Conservation (phyloP, 2,113 vertebrate genomes). For the Marmota monax region DNA sequence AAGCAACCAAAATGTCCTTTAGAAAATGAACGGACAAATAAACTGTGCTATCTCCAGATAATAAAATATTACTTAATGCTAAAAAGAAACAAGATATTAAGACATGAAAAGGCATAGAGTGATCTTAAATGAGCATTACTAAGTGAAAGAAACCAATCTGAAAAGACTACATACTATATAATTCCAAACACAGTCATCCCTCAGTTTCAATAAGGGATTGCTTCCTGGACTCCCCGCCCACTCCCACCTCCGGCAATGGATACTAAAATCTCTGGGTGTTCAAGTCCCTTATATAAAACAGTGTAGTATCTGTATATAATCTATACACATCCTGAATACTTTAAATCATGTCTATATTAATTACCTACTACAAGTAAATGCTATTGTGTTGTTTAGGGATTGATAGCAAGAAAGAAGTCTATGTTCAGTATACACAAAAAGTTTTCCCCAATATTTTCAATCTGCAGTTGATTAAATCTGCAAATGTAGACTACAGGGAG, state of each 20-base stretch:
- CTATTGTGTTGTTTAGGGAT: neutral
- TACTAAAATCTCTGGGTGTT: neutral
- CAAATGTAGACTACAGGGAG: neutral
- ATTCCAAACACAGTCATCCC: neutral
- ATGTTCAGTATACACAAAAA: neutral
- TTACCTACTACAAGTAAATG: neutral
- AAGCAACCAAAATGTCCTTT: too few species aligned
- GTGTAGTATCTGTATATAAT: neutral
- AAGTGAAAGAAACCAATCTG: too few species aligned
- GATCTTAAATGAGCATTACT: too few species aligned
- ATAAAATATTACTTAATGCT: neutral
- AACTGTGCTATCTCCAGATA: too few species aligned
- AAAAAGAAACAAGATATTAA: neutral
- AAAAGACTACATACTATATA: too few species aligned
- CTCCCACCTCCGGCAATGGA: too few species aligned
- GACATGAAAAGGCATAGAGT: too few species aligned
- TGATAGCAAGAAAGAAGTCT: neutral
- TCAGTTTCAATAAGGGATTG: neutral
- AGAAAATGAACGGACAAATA: too few species aligned
- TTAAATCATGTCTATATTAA: neutral
- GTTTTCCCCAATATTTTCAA: neutral
- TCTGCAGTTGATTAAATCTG: neutral
- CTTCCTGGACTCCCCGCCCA: too few species aligned
- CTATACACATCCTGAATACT: neutral
- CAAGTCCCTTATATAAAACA: neutral